Percentiles rank a stretch among this genome's conserved stretches.
Evolutionary conservation across 2,888 invertebrate genomes (phyloP).

Genomic region (Smittia aterrima): DNA sequence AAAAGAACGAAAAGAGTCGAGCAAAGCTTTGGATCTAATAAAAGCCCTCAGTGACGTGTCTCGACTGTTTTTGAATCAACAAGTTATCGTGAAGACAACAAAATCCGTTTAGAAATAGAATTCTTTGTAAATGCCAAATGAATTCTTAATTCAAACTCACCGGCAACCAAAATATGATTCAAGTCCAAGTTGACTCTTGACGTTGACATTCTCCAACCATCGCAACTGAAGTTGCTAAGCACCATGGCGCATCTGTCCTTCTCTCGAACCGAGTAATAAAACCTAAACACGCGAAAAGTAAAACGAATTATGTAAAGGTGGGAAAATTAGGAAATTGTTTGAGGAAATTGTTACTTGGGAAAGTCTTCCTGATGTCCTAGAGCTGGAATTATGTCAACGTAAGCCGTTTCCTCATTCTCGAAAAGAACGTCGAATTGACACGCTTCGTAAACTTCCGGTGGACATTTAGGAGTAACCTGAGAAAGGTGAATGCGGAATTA

Average conservation of each 20-base stretch:
- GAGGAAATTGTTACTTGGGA: constrained; percentile 14
- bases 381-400: constrained; percentile 48
- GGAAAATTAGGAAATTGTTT: neutral
- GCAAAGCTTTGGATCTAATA: no score
- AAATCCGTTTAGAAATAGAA: no score
- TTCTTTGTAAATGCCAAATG: no score
- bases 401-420: constrained; percentile 49
- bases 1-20: neutral
- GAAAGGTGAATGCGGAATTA: neutral
- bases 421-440: constrained; percentile 48
- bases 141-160: no score
- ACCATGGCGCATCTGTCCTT: constrained; percentile 46
- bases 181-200: constrained; percentile 48
- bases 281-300: constrained; percentile 42
- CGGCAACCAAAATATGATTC: constrained; percentile 49
- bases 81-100: no score
- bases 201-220: constrained; percentile 48
- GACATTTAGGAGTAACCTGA: constrained; percentile 1
- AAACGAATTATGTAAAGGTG: neutral
- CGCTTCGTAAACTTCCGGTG: constrained; percentile 46
- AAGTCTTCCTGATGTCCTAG: constrained; percentile 43
- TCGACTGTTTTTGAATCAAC: no score
- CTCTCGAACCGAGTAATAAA: constrained; percentile 48
- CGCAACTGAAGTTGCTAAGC: constrained; percentile 48
- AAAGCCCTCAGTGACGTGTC: no score